These are phyloP conservation scores for Blastobasis lacticolella DNA, from an alignment of 2,888 invertebrate genomes.

Conservation along the genomic window DNA sequence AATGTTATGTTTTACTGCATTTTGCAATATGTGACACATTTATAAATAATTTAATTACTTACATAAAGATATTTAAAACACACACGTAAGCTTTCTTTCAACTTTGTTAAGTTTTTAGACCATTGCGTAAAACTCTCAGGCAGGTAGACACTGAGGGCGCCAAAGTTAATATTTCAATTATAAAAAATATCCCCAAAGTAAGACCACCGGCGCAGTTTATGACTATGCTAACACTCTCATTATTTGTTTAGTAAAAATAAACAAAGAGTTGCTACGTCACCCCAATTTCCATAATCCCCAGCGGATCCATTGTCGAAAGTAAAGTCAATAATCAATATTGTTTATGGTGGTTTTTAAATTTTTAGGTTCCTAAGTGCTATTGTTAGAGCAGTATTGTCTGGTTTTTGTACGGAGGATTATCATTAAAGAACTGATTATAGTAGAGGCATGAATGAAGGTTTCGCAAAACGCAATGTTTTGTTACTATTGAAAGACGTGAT, in stretches of 20 bases:
- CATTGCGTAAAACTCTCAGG: constrained; percentile 24
- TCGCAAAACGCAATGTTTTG: too few species aligned
- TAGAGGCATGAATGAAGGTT: too few species aligned
- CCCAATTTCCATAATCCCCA: constrained; percentile 35
- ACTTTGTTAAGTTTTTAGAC: too few species aligned
- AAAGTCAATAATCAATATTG: constrained; percentile 7
- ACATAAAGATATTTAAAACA: too few species aligned
- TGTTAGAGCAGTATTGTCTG: not conserved
- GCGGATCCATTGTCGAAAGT: constrained; percentile 17
- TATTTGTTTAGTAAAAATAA: constrained; percentile 39
- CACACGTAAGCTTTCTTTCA: too few species aligned
- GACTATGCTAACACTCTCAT: constrained; percentile 34
- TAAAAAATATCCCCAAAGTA: constrained; percentile 5
- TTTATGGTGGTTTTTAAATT: constrained; percentile 16
- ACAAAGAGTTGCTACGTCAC: constrained; percentile 32
- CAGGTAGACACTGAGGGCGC: constrained; percentile 10
- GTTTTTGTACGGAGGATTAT: not conserved
- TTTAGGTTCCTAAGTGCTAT: constrained; percentile 2
- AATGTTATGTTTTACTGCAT: too few species aligned
- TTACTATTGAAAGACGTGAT: too few species aligned
- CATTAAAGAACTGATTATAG: too few species aligned
- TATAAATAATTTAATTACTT: too few species aligned
- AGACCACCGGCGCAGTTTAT: constrained; percentile 37
- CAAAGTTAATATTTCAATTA: constrained; percentile 23
- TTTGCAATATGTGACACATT: too few species aligned